A percentile compares a stretch with the other conserved stretches of the same genome.
Evolutionary conservation across 2,888 invertebrate genomes (phyloP).

Genomic region (Linnaemya vulpina): DNA sequence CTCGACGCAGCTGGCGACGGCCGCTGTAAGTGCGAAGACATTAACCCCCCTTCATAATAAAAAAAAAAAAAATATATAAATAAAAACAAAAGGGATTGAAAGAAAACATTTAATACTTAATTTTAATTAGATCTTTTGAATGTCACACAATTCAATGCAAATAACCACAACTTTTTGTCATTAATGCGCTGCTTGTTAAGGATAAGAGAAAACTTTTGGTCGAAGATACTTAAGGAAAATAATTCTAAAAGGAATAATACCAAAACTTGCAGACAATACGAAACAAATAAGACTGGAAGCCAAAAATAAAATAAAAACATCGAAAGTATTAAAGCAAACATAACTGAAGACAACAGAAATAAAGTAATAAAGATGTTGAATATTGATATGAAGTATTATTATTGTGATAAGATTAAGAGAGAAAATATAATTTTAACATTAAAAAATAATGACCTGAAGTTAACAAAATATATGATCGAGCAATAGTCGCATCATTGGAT

Average conservation of each 20-base stretch:
- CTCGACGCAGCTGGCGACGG: too few relatives aligned
- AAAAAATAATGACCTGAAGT: too few relatives aligned
- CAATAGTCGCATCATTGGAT: too few relatives aligned
- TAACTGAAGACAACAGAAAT: neutral
- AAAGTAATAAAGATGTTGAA: neutral
- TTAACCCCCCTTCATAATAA: too few relatives aligned
- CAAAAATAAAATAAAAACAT: neutral
- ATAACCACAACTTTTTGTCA: slow-evolving; percentile 45
- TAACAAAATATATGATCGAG: too few relatives aligned
- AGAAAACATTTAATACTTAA: neutral
- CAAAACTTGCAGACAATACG: neutral
- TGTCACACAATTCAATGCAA: neutral
- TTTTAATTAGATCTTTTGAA: slow-evolving; percentile 1
- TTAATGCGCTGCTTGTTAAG: slow-evolving; percentile 54
- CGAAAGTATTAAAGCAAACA: neutral
- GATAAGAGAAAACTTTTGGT: neutral
- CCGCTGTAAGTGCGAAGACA: too few relatives aligned
- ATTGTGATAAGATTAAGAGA: neutral
- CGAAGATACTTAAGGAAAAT: neutral
- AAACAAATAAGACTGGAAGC: too few relatives aligned
- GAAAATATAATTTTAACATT: too few relatives aligned
- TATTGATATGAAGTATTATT: neutral
- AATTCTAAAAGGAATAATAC: neutral
- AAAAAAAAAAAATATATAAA: too few relatives aligned
- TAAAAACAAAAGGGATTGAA: too few relatives aligned